phyloP scores from a whole-genome alignment of 2,888 invertebrate species.

The Strigamia maritima region DNA sequence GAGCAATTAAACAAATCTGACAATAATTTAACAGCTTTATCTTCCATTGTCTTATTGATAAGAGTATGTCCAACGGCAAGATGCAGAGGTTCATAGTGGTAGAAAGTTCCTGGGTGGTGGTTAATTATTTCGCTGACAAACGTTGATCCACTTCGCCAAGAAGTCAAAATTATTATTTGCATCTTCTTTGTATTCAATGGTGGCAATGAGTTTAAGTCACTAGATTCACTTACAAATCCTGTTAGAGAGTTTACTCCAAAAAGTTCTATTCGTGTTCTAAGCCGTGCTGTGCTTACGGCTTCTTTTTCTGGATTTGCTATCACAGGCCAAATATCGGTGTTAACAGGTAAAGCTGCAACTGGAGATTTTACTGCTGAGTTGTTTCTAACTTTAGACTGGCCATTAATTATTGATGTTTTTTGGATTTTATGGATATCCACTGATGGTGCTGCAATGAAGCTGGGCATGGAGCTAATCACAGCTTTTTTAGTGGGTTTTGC shows the following conservation, averaged over 20 bases:
- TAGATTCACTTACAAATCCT: not conserved
- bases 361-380: not conserved
- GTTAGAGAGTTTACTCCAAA: not conserved
- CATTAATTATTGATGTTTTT: not conserved
- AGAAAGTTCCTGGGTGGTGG: constrained; percentile 79
- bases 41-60: not conserved
- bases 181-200: not conserved
- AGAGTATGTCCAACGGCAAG: not conserved
- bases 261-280: not conserved
- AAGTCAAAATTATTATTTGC: constrained; percentile 37
- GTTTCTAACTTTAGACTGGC: not conserved
- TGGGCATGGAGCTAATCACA: not conserved
- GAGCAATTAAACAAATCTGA: not conserved
- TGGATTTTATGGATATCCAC: not conserved
- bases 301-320: constrained; percentile 14
- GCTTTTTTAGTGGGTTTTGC: not conserved
- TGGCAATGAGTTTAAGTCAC: not conserved
- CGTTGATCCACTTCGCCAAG: constrained; percentile 84
- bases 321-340: not conserved
- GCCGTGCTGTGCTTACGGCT: constrained; percentile 11
- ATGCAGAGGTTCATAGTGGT: constrained; percentile 80
- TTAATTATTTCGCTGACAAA: constrained; percentile 82
- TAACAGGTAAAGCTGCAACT: not conserved
- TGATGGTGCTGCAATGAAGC: not conserved
- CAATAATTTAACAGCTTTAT: not conserved